Evolutionary conservation across 2,797 vertebrate species (phyloP).

Genomic region (Sebastiscus tertius): DNA sequence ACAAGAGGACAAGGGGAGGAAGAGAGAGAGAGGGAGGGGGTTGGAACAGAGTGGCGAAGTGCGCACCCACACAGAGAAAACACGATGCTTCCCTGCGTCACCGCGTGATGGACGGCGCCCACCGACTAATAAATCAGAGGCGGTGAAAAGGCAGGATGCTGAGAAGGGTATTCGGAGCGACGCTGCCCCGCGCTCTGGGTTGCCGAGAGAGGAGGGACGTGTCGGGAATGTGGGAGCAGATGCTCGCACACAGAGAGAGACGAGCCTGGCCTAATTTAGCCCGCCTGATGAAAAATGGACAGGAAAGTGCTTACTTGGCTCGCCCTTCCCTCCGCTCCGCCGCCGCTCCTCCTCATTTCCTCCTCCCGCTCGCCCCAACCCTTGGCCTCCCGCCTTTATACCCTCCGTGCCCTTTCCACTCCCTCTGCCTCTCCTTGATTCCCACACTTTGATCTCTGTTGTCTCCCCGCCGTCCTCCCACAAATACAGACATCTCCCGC

Average conservation of each 20-base stretch:
- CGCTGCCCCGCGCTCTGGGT: constrained; percentile 40
- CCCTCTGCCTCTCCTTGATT: constrained; percentile 28
- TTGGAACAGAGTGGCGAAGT: constrained; percentile 13
- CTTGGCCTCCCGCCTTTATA: constrained; percentile 15
- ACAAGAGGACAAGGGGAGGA: constrained; percentile 33
- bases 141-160: constrained; percentile 71
- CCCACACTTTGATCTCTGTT: constrained; percentile 34
- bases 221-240: constrained; percentile 71
- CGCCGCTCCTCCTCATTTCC: constrained; percentile 46
- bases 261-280: constrained; percentile 74
- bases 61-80: constrained; percentile 59
- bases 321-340: constrained; percentile 55
- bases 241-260: constrained; percentile 41
- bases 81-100: constrained; percentile 60
- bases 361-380: constrained; percentile 17
- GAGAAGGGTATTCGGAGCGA: constrained; percentile 69
- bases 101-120: constrained; percentile 69
- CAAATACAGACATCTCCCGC: background rate
- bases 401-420: constrained; percentile 33
- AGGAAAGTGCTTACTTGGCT: constrained; percentile 81
- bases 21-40: background rate
- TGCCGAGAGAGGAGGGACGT: constrained; percentile 59
- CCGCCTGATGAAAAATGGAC: constrained; percentile 79
- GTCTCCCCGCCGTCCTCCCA: background rate
- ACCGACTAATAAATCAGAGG: constrained; percentile 75